A percentile compares a stretch with the other conserved stretches of the same genome.
These are phyloP conservation scores for Podarcis cretensis DNA, from an alignment of 2,113 vertebrate genomes.

Conservation along the genomic window DNA sequence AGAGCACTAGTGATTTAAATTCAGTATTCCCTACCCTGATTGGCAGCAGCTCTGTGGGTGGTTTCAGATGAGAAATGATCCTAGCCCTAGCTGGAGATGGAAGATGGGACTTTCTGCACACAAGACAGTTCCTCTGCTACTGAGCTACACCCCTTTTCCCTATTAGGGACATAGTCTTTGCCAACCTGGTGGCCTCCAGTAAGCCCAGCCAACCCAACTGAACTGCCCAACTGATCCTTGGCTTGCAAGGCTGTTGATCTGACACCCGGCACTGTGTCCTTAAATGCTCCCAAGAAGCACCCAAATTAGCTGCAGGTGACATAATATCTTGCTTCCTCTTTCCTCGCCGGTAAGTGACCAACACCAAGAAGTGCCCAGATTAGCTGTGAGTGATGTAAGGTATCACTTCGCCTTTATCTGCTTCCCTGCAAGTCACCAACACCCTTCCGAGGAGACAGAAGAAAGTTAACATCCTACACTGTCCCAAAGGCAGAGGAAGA, in stretches of 20 bases:
- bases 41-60: too few relatives aligned
- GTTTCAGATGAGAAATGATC: too few relatives aligned
- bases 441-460: conserved; percentile 41
- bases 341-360: conserved; percentile 44
- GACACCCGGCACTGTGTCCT: not conserved
- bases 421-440: conserved; percentile 47
- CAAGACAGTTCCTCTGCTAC: too few relatives aligned
- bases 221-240: not conserved
- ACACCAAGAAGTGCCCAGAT: not conserved
- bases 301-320: not conserved
- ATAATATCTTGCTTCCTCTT: conserved; percentile 12
- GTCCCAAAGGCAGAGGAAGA: conserved; percentile 24
- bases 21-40: too few relatives aligned
- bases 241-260: not conserved
- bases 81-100: too few relatives aligned
- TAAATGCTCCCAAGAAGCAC: not conserved
- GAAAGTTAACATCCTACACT: not conserved
- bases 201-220: too few relatives aligned
- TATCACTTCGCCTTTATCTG: conserved; percentile 19
- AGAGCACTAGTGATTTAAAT: too few relatives aligned
- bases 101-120: too few relatives aligned
- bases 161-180: too few relatives aligned
- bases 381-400: not conserved
- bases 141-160: too few relatives aligned
- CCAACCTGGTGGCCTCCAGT: too few relatives aligned